Evolutionary conservation across 2,888 invertebrate genomes (phyloP).

Genomic region (Acheta domesticus): DNA sequence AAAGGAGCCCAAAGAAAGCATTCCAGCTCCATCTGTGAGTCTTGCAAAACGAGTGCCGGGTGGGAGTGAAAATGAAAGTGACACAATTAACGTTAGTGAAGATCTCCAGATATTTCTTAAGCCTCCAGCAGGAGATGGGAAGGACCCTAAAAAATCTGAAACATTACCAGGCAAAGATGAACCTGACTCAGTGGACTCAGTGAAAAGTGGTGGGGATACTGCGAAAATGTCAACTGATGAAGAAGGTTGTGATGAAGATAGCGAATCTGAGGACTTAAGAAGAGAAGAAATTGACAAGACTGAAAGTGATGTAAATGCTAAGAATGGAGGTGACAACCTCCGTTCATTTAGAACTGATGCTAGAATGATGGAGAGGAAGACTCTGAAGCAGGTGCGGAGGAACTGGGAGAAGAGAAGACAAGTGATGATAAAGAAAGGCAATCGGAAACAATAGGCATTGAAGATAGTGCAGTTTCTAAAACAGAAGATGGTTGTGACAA

Average conservation of each 20-base stretch:
- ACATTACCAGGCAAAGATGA: neutral
- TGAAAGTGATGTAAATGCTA: slow-evolving; percentile 37
- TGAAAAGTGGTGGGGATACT: slow-evolving; percentile 46
- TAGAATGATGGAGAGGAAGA: slow-evolving; percentile 36
- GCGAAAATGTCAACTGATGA: slow-evolving; percentile 42
- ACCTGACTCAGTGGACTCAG: slow-evolving; percentile 19
- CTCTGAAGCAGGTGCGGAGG: slow-evolving; percentile 31
- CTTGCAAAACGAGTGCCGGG: slow-evolving; percentile 46
- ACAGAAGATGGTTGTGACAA: slow-evolving; percentile 19
- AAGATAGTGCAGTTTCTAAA: slow-evolving; percentile 18
- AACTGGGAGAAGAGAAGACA: slow-evolving; percentile 22
- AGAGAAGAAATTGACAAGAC: slow-evolving; percentile 33
- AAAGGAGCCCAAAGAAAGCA: slow-evolving; percentile 37
- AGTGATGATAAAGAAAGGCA: slow-evolving; percentile 22
- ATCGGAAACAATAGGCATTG: neutral
- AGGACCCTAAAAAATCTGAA: slow-evolving; percentile 22
- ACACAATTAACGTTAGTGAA: slow-evolving; percentile 41
- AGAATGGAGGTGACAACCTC: slow-evolving; percentile 35
- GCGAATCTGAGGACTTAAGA: slow-evolving; percentile 34
- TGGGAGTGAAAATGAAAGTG: slow-evolving; percentile 45
- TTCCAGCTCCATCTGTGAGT: slow-evolving; percentile 35
- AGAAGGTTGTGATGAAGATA: slow-evolving; percentile 30
- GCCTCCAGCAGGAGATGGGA: slow-evolving; percentile 29
- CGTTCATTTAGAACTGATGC: slow-evolving; percentile 34
- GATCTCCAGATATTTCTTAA: slow-evolving; percentile 34